Evolutionary conservation across 1,140 invertebrate species (phyloP).

Genomic region (Teleopsis dalmanni): DNA sequence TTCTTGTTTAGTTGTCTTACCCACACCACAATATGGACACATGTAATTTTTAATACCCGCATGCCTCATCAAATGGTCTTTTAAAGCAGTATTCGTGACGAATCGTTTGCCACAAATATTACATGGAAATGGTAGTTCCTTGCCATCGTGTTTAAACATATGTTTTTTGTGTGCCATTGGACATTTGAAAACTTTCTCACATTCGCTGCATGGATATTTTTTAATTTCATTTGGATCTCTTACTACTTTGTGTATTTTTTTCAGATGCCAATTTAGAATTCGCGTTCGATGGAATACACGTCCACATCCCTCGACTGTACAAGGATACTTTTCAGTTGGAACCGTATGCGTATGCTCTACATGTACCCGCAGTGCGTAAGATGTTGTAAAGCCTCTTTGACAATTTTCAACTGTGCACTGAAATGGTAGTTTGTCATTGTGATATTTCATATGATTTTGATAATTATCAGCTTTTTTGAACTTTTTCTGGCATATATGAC

Average conservation of each 20-base stretch:
- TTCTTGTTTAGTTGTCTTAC: slow-evolving; percentile 37
- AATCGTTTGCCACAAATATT: slow-evolving; percentile 49
- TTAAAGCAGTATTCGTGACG: slow-evolving; percentile 34
- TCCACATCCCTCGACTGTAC: slow-evolving; percentile 31
- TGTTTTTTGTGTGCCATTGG: slow-evolving; percentile 45
- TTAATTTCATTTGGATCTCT: slow-evolving; percentile 32
- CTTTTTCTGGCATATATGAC: slow-evolving; percentile 39
- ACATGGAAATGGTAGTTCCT: slow-evolving; percentile 51
- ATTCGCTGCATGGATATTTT: slow-evolving; percentile 34
- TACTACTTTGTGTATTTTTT: slow-evolving; percentile 33
- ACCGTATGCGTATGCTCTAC: slow-evolving; percentile 37
- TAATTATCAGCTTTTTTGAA: slow-evolving; percentile 38
- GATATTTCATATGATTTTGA: slow-evolving; percentile 40
- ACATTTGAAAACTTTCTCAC: slow-evolving; percentile 37
- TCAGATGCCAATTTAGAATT: slow-evolving; percentile 37
- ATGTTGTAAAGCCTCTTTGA: slow-evolving; percentile 37
- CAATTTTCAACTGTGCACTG: slow-evolving; percentile 35
- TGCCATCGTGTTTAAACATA: slow-evolving; percentile 50
- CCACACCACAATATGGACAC: slow-evolving; percentile 38
- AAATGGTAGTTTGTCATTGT: slow-evolving; percentile 35
- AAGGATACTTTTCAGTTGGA: slow-evolving; percentile 29
- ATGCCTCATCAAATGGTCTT: slow-evolving; percentile 39
- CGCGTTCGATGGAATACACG: slow-evolving; percentile 34
- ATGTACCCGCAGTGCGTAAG: slow-evolving; percentile 31
- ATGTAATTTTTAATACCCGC: slow-evolving; percentile 41